phyloP scores from a whole-genome alignment of 1,140 invertebrate genomes.

The Sitobion miscanthi region DNA sequence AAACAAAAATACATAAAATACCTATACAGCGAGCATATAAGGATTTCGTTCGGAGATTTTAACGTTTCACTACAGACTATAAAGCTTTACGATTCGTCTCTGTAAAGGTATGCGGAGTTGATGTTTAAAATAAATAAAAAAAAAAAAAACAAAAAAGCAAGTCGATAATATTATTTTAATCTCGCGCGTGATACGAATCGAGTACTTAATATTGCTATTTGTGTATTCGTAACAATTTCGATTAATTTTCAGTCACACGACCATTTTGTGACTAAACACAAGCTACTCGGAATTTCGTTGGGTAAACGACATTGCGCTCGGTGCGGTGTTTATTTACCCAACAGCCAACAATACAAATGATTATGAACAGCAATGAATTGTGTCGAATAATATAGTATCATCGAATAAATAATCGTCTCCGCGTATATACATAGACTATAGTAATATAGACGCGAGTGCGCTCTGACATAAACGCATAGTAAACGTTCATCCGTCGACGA shows the following conservation, averaged over 20 bases:
- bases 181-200: too few relatives aligned
- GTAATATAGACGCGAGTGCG: neutral
- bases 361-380: neutral
- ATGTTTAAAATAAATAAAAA: too few relatives aligned
- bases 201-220: too few relatives aligned
- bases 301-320: neutral
- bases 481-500: neutral
- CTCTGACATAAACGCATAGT: neutral
- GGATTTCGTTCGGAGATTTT: too few relatives aligned
- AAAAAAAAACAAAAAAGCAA: too few relatives aligned
- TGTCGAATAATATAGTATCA: neutral
- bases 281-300: neutral
- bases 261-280: neutral
- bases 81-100: too few relatives aligned
- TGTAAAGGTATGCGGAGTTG: too few relatives aligned
- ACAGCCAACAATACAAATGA: neutral
- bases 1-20: too few relatives aligned
- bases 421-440: neutral
- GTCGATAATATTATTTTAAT: neutral
- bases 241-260: neutral
- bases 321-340: neutral
- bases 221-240: too few relatives aligned
- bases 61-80: too few relatives aligned
- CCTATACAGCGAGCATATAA: too few relatives aligned
- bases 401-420: neutral